Evolutionary conservation across 2,797 vertebrate genomes (phyloP).

Genomic region (Tokudaia tokunoshimensis): DNA sequence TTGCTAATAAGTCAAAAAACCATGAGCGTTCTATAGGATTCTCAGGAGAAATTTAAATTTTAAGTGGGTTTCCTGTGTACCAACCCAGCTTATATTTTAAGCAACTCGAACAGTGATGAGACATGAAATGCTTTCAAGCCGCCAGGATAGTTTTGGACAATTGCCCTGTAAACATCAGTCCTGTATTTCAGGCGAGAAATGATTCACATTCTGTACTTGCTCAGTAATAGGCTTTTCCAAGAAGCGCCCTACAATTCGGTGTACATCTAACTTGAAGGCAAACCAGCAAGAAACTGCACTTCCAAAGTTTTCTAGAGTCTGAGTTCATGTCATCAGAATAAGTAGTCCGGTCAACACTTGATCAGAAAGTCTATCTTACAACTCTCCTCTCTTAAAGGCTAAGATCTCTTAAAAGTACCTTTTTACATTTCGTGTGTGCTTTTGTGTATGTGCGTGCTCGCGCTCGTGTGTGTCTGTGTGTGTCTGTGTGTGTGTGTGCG

Average conservation of each 20-base stretch:
- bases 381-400: conserved; percentile 24
- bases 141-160: conserved; percentile 74
- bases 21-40: conserved; percentile 48
- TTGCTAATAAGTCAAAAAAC: conserved; percentile 56
- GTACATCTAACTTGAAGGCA: conserved; percentile 60
- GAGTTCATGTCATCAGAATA: conserved; percentile 44
- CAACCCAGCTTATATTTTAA: conserved; percentile 65
- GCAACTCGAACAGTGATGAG: conserved; percentile 60
- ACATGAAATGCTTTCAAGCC: conserved; percentile 65
- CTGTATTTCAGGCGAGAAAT: conserved; percentile 75
- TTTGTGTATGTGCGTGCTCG: too few relatives aligned
- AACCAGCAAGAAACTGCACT: conserved; percentile 10
- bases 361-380: background rate
- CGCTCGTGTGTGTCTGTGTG: background rate
- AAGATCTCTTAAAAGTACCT: background rate
- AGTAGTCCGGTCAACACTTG: conserved; percentile 7
- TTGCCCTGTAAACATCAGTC: conserved; percentile 74
- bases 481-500: too few relatives aligned
- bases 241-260: conserved; percentile 62
- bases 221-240: conserved; percentile 72
- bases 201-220: conserved; percentile 74
- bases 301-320: conserved; percentile 48
- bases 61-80: conserved; percentile 67
- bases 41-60: conserved; percentile 69
- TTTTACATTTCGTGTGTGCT: background rate